phyloP scores from a whole-genome alignment of 2,113 vertebrate species.

The Sisor rabdophorus region DNA sequence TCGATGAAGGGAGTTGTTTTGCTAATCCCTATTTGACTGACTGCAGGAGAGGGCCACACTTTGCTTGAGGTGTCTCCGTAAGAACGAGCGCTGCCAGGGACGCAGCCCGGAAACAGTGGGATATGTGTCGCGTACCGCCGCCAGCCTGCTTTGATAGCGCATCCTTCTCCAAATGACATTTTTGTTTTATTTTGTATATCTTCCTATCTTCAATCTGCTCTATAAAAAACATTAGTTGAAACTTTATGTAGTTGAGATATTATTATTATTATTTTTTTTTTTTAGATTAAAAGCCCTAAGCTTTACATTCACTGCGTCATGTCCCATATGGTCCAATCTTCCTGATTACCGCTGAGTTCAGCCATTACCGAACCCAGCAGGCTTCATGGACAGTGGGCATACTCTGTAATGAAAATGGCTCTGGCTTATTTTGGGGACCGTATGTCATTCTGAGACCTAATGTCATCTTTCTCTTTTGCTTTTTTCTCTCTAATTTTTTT shows the following conservation, averaged over 20 bases:
- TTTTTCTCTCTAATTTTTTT: not conserved
- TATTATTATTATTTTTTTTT: not conserved
- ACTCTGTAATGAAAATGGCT: conserved; percentile 31
- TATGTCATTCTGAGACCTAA: conserved; percentile 54
- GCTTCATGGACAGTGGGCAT: conserved; percentile 16
- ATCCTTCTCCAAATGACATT: conserved; percentile 1
- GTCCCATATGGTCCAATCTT: conserved; percentile 33
- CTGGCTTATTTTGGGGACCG: conserved; percentile 43
- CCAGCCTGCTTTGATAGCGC: conserved; percentile 1
- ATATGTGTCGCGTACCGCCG: conserved; percentile 18
- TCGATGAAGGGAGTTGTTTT: conserved; percentile 58
- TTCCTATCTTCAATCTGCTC: not conserved
- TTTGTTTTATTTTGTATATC: conserved; percentile 10
- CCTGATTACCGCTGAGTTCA: conserved; percentile 38
- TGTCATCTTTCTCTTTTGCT: conserved; percentile 1
- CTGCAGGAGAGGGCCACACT: conserved; percentile 66
- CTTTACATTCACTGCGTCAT: not conserved
- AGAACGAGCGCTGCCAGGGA: conserved; percentile 9
- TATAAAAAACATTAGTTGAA: conserved; percentile 8
- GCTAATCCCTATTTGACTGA: conserved; percentile 72
- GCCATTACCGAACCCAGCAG: conserved; percentile 38
- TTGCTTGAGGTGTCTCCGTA: conserved; percentile 57
- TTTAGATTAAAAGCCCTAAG: not conserved
- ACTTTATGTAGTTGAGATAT: no score
- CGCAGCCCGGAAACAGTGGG: not conserved